phyloP scores from a whole-genome alignment of 2,113 vertebrate species.

The Thryonomys swinderianus region DNA sequence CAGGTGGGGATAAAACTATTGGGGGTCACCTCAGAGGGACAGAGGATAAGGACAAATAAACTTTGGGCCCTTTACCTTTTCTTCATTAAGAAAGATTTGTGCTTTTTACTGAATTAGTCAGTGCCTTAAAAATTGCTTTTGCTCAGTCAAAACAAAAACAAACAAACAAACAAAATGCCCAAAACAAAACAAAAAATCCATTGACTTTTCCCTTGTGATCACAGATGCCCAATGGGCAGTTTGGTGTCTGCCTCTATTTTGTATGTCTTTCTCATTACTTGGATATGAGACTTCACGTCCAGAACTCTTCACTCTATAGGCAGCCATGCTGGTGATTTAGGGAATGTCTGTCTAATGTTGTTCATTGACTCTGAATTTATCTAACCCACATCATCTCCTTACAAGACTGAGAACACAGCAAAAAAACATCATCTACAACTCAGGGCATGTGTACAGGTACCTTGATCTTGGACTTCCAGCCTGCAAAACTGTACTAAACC shows the following conservation, averaged over 20 bases:
- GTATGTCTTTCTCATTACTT: background rate
- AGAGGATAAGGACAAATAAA: background rate
- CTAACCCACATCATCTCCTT: background rate
- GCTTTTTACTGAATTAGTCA: background rate
- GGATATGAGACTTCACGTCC: background rate
- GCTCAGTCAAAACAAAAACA: background rate
- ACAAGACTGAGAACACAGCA: background rate
- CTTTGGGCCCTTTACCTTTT: background rate
- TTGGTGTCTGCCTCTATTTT: background rate
- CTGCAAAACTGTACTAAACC: background rate
- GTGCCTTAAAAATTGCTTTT: background rate
- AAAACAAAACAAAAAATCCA: background rate
- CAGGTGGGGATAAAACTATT: background rate
- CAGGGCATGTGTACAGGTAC: background rate
- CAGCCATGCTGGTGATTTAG: background rate
- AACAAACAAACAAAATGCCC: no score
- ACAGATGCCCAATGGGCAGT: background rate
- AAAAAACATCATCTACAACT: background rate
- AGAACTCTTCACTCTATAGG: background rate
- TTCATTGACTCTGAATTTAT: background rate
- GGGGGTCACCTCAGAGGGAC: background rate
- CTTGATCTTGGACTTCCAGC: background rate
- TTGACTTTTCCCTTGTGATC: background rate
- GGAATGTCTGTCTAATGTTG: background rate
- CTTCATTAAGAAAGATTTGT: background rate